These are phyloP conservation scores for Cebus imitator DNA, from an alignment of 2,113 vertebrate genomes.

Conservation along the genomic window DNA sequence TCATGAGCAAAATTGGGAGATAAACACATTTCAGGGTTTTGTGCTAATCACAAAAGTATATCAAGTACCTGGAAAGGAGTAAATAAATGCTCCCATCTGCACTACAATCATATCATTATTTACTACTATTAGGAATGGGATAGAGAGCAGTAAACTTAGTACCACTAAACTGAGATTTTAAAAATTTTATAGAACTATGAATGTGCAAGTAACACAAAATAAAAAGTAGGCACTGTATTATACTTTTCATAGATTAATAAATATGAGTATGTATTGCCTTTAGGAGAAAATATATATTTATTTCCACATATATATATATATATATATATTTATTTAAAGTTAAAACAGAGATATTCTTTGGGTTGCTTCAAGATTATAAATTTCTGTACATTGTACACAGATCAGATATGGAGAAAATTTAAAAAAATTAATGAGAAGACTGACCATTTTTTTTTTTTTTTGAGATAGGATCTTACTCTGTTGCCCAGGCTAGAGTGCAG, in stretches of 20 bases:
- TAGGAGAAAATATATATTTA: not conserved
- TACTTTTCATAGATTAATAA: not conserved
- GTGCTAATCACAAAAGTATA: not conserved
- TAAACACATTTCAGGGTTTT: not conserved
- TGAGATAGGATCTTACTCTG: too few relatives aligned
- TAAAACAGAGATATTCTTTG: too few relatives aligned
- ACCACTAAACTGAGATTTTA: not conserved
- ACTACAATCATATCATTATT: not conserved
- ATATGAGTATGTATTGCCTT: not conserved
- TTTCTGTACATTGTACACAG: too few relatives aligned
- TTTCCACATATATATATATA: too few relatives aligned
- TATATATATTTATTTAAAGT: too few relatives aligned
- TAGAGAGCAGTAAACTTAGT: not conserved
- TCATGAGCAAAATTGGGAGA: not conserved
- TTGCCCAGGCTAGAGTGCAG: too few relatives aligned
- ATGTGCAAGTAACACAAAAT: not conserved
- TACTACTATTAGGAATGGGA: not conserved
- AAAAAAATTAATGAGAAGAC: too few relatives aligned
- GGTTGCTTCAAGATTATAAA: too few relatives aligned
- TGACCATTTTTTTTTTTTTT: too few relatives aligned
- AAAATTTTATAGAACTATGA: not conserved
- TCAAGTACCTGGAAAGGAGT: not conserved
- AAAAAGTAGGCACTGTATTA: not conserved
- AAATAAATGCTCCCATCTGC: not conserved
- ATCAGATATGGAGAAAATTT: too few relatives aligned